Base-by-base conservation (phyloP, 2,113 vertebrate genomes). In the Thermophis baileyi region DNA sequence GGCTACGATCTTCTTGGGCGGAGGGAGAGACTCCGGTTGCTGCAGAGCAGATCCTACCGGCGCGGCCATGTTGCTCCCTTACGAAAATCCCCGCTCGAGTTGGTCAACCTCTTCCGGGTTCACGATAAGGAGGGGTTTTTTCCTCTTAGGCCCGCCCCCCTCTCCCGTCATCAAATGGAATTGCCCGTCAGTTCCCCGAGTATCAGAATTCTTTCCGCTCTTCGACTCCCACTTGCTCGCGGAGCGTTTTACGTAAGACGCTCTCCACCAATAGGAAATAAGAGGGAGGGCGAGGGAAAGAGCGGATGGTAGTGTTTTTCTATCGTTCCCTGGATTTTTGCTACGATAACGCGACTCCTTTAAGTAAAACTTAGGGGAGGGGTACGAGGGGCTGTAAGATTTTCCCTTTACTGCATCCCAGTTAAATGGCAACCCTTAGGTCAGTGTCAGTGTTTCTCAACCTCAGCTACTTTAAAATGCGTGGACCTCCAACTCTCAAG, bases 1-100 rank as follows among this genome's bases (percentile, higher is more conserved):
- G n/a, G 99, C 98, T 85, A 99, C 98, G 53, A 98, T 97, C 94
- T 99, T 99, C 95, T 99, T 99, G 87, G 97, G 97, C 53, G 98
- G 96, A 49, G 96, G 22, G 30, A 95, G 47, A 92, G 97, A 74
- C 57, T 95, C 92, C 46, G 95, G 94, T 96, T 94, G 95, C 25
- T 55, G 85, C 1, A 14, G 10, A 16, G 46, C 4, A 4, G 89
- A 18, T 0, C 11, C 8, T 0, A 1, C 57, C 25, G 6, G 6
- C 11, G 20, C 60, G 10, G 25, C 46, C 54, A 5, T 63, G 6
- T 30, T 22, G 10, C 4, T 6, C 0, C 85, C 0, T 47, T 40
- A 9, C 0, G 0, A 0, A 10, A 0, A 0, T 2, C 3, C 22
- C 11, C 0, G 25, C 27, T 1, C 46, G 0, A 53, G 2, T 50